Conservation (phyloP, 2,888 invertebrate species). For the Nipponacmea schrenckii region DNA sequence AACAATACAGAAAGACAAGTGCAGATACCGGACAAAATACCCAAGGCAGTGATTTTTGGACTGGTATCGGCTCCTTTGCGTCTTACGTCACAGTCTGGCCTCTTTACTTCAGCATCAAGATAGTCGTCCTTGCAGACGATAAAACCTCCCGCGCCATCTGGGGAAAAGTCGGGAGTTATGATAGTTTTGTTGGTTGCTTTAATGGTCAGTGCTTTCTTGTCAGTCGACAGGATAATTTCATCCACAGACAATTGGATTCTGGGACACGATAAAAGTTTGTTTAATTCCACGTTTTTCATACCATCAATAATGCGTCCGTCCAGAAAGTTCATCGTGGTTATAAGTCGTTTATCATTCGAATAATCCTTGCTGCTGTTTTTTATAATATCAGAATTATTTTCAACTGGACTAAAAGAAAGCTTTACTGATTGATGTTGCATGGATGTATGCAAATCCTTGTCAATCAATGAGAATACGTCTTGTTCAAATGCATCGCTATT, state of each 20-base stretch:
- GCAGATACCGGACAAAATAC: not conserved
- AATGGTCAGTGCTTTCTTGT: not conserved
- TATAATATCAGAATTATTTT: too few species aligned
- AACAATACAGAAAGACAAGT: not conserved
- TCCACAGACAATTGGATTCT: not conserved
- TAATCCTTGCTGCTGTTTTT: too few species aligned
- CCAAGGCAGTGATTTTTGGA: not conserved
- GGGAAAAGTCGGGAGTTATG: not conserved
- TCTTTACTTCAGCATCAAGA: not conserved
- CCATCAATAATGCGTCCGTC: too few species aligned
- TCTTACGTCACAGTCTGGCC: not conserved
- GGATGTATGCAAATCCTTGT: not conserved
- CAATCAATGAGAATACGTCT: not conserved
- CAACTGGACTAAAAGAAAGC: too few species aligned
- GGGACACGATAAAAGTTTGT: not conserved
- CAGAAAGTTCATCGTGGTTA: too few species aligned
- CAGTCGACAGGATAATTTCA: not conserved
- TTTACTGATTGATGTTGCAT: too few species aligned
- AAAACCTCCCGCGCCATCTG: not conserved
- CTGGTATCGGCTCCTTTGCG: not conserved
- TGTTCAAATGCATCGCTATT: not conserved
- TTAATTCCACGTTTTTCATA: too few species aligned
- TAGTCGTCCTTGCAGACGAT: not conserved
- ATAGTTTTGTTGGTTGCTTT: not conserved
- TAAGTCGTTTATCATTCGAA: too few species aligned